phyloP scores from a whole-genome alignment of 2,113 vertebrate genomes.

The Chaetodon trifascialis region DNA sequence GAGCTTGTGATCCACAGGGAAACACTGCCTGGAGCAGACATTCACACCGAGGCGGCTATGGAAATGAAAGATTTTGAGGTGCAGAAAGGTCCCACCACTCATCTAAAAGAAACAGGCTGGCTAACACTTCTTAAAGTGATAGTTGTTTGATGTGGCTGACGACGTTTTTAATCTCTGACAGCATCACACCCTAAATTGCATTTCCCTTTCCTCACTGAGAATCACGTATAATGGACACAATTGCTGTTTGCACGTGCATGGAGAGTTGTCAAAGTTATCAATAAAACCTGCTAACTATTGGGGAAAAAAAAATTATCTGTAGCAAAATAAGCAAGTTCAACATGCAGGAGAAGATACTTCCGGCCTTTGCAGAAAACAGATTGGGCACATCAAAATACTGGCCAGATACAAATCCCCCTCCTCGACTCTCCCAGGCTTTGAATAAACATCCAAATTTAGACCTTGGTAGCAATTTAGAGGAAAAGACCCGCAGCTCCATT shows the following conservation, averaged over 20 bases:
- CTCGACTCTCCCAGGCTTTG: constrained; percentile 27
- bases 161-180: constrained; percentile 70
- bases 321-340: constrained; percentile 23
- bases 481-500: constrained; percentile 6
- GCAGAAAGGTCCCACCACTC: constrained; percentile 67
- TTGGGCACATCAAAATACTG: constrained; percentile 17
- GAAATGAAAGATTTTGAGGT: constrained; percentile 81
- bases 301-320: not conserved
- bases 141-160: constrained; percentile 67
- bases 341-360: not conserved
- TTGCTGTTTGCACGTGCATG: no score
- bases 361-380: constrained; percentile 1
- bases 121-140: constrained; percentile 58
- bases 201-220: not conserved
- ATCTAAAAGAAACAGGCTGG: constrained; percentile 47
- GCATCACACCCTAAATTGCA: constrained; percentile 29
- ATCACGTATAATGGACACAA: not conserved
- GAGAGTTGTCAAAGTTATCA: not conserved
- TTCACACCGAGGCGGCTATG: constrained; percentile 72
- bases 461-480: constrained; percentile 23
- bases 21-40: constrained; percentile 74
- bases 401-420: constrained; percentile 28
- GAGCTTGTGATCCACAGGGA: constrained; percentile 77
- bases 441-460: constrained; percentile 54
- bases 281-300: not conserved